Evolutionary conservation across 2,113 vertebrate genomes (phyloP).

Genomic region (Lichenostomus cassidix): DNA sequence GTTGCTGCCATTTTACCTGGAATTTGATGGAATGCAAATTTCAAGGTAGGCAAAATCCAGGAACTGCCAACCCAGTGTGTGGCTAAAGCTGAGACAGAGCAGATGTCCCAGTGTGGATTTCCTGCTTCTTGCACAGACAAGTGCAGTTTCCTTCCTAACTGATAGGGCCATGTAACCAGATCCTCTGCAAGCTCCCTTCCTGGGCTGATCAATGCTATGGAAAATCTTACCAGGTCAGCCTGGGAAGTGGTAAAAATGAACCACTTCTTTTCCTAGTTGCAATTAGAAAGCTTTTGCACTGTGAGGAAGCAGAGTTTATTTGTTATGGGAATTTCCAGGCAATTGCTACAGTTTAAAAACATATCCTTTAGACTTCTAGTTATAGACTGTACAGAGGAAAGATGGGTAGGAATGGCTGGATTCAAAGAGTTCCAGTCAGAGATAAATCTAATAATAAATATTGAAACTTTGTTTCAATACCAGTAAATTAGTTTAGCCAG

Average conservation of each 20-base stretch:
- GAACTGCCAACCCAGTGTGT: fast-evolving
- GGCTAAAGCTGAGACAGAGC: neutral
- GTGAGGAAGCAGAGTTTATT: neutral
- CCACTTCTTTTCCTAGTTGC: neutral
- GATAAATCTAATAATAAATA: neutral
- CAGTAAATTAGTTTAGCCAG: neutral
- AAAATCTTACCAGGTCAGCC: neutral
- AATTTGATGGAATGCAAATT: neutral
- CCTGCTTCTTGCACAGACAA: neutral
- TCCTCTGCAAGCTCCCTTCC: neutral
- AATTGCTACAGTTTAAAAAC: neutral
- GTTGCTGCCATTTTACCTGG: neutral
- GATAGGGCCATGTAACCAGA: fast-evolving
- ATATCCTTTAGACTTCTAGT: neutral
- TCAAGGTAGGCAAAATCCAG: neutral
- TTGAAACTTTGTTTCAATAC: neutral
- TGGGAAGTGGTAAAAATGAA: neutral
- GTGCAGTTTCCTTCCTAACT: neutral
- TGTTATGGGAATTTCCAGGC: neutral
- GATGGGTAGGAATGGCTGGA: neutral
- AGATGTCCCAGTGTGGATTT: fast-evolving
- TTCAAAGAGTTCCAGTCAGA: neutral
- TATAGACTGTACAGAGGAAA: neutral
- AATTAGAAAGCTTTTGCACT: neutral
- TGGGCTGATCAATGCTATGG: fast-evolving